Percentiles rank a stretch among this genome's conserved stretches.
These are phyloP conservation scores for Rutilus rutilus DNA, from an alignment of 2,113 vertebrate species.

Conservation along the genomic window DNA sequence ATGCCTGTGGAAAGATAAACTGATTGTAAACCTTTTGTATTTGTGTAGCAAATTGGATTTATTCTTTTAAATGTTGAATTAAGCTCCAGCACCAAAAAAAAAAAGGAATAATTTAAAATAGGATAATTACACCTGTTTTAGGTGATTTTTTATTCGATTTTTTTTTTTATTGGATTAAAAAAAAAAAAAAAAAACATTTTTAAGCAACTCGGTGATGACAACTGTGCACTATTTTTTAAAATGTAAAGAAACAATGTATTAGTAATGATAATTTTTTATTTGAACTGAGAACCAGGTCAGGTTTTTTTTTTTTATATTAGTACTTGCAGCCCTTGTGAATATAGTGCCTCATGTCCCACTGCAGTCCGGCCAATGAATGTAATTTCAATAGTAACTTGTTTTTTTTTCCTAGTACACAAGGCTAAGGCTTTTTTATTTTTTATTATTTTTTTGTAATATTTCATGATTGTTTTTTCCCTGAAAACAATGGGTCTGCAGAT, in stretches of 20 bases:
- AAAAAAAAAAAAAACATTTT: too few species aligned
- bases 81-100: background rate
- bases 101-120: background rate
- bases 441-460: background rate
- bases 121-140: background rate
- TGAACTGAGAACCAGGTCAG: background rate
- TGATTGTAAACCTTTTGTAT: background rate
- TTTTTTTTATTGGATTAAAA: background rate
- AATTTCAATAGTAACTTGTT: background rate
- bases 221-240: conserved; percentile 16
- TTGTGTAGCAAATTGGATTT: background rate
- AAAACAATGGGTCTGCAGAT: conserved; percentile 6
- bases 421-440: too few species aligned
- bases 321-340: background rate
- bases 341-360: background rate
- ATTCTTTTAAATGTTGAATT: background rate
- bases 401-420: background rate
- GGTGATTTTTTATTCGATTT: too few species aligned
- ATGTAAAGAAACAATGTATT: conserved; percentile 3
- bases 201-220: background rate
- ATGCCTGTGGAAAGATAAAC: background rate
- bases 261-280: background rate
- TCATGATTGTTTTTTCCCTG: background rate
- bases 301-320: background rate
- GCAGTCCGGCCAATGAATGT: conserved; percentile 11